Evolutionary conservation across 2,888 invertebrate genomes (phyloP).

Genomic region (Apantesis nais): DNA sequence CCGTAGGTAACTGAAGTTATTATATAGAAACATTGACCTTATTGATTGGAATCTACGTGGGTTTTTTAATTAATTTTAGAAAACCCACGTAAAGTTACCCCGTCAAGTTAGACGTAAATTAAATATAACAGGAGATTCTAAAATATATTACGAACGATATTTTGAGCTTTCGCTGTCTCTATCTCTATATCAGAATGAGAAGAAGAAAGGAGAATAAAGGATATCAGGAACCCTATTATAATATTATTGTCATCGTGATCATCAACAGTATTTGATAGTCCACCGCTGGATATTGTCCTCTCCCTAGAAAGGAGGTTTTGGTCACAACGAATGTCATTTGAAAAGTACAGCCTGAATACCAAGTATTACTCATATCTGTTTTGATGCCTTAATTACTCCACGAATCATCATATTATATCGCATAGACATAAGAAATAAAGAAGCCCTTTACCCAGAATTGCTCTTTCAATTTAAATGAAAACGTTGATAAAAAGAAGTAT

Average conservation of each 20-base stretch:
- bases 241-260: not conserved
- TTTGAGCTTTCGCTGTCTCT: not conserved
- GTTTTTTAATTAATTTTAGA: not conserved
- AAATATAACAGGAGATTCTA: not conserved
- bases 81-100: too few relatives aligned
- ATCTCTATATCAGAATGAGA: not conserved
- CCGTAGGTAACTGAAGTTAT: not conserved
- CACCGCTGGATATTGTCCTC: too few relatives aligned
- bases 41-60: slow-evolving; percentile 1
- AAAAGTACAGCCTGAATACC: not conserved
- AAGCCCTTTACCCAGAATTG: not conserved
- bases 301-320: too few relatives aligned
- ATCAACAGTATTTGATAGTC: too few relatives aligned
- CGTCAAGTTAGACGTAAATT: not conserved
- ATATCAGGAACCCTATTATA: not conserved
- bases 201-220: not conserved
- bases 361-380: not conserved
- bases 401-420: too few relatives aligned
- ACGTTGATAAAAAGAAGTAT: not conserved
- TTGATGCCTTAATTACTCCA: too few relatives aligned
- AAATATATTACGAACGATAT: not conserved
- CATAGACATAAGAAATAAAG: not conserved
- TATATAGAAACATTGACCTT: slow-evolving; percentile 3
- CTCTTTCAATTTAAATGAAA: not conserved
- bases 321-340: not conserved